phyloP scores from a whole-genome alignment of 1,140 invertebrate genomes.

The Pachypeltis micranthus region DNA sequence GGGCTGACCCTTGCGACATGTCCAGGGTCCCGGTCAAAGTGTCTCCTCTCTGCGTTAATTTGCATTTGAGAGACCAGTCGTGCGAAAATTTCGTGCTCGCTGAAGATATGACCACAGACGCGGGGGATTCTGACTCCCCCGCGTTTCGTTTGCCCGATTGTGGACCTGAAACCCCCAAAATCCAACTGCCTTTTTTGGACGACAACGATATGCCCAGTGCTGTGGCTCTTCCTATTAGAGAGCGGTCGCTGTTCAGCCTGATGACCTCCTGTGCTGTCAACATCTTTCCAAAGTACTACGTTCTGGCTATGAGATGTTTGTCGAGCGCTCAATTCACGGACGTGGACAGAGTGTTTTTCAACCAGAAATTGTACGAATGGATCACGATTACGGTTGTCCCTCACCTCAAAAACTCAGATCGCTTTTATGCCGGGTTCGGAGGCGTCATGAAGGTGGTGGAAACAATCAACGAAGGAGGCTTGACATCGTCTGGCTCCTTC shows the following conservation, averaged over 20 bases:
- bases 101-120: not conserved
- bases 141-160: too few relatives aligned
- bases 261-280: slow-evolving; percentile 16
- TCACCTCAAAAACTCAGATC: slow-evolving; percentile 20
- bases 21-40: not conserved
- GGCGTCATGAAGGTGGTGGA: slow-evolving; percentile 26
- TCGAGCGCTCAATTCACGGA: slow-evolving; percentile 1
- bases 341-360: slow-evolving; percentile 20
- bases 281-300: slow-evolving; percentile 26
- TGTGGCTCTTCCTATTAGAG: slow-evolving; percentile 22
- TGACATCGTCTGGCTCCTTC: not conserved
- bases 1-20: slow-evolving; percentile 18
- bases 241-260: slow-evolving; percentile 21
- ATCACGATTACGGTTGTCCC: slow-evolving; percentile 12
- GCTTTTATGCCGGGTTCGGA: slow-evolving; percentile 26
- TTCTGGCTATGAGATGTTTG: slow-evolving; percentile 23
- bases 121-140: not conserved
- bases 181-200: slow-evolving; percentile 24
- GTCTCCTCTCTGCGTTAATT: not conserved
- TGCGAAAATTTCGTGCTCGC: not conserved
- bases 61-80: not conserved
- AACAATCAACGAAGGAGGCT: slow-evolving; percentile 24
- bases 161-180: slow-evolving; percentile 7
- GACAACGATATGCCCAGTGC: slow-evolving; percentile 22
- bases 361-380: slow-evolving; percentile 21